Base-by-base conservation (phyloP, 2,113 vertebrate species). In the Colaptes auratus region DNA sequence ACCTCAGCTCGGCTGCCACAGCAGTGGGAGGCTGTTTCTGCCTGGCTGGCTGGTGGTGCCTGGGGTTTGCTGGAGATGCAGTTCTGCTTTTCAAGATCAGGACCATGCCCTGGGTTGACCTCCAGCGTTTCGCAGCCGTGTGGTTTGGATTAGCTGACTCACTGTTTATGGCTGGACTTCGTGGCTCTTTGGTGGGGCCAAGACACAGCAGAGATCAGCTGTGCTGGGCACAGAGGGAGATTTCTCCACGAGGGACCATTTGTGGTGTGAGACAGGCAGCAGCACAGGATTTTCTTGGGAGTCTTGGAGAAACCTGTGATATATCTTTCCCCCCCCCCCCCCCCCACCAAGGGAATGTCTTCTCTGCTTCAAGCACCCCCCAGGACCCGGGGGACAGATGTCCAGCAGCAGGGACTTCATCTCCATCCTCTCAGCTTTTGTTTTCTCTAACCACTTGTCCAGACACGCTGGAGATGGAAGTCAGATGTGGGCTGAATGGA, bases 81-180 rank as follows among this genome's bases (percentile, higher is more conserved):
- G 17, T 46, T 60, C 73, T 95, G 86, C 95, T 94, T 97, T 97
- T 82, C 93, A 87, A 94, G 92, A 95, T 85, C 11, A 0, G 86
- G 90, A 21, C 83, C 35, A 5, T 86, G 60, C 60, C 58, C 87
- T 61, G 80, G 91, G 81, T 30, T 96, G 94, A 95, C 88, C 88
- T 90, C 63, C 74, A 21, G 61, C 13, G 0, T 76, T 60, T 81
- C 25, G 3, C 17, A 44, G 92, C 61, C 15, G 15, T 87, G 85
- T 82, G 88, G 67, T 95, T 93, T 95, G 73, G 31, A 93, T 91
- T 91, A 95, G 81, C 93, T 96, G 92, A 95, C 86, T 95, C 97
- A 94, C 66, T 87, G 85, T 92, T 96, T 72, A 56, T 92, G 58
- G 82, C 86, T 15, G 53, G 30, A 36, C 72, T 82, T 94, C 55